Evolutionary conservation across 35 echinoderm and acorn worm species (phyloP), one percentile per base, ranked within the genome.

Genomic region (Amphiura filiformis): DNA sequence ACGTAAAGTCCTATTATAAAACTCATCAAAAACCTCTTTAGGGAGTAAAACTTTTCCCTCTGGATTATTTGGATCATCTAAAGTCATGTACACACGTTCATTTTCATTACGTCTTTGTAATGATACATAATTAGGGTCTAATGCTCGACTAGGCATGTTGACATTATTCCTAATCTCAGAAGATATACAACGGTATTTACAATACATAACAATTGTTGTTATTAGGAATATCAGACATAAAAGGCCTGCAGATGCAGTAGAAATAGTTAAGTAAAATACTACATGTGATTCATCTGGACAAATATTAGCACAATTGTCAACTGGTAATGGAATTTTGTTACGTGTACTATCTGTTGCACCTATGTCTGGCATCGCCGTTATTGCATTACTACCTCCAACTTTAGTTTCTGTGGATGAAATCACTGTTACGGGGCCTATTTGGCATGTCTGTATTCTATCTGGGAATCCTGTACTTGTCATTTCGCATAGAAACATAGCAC

Each of bases 41-140:
- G 61, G 61, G 26, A 70, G 61, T 5, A 11, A 23, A 70, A 70
- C 61, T n/a, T 70, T 70, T 11, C 61, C 61, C 26, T 70, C 61
- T 30, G 61, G 61, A 70, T 70, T 70, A 70, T 70, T 70, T 70
- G 61, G 61, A 70, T 70, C 61, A 5, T 70, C 61, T 15, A 70
- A n/a, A 70, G 61, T 70, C 61, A 70, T 70, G 26, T 70, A 70
- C 11, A 70, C 61, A 3, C 15, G 9, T n/a, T 70, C 61, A n/a
- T 70, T 70, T 26, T 30, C 61, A 15, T 18, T 2, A 2, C 61
- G 61, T 70, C 28, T 70, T 70, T 18, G 61, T 11, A 70, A 23
- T 26, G 61, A 70, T n/a, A 18, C 28, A 30, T 70, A 70, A 2
- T 2, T 4, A 70, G 61, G 61, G 9, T 70, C 61, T 3, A 26